Conservation (phyloP, 2,797 vertebrate species). For the Oceanodroma leucorhoa region DNA sequence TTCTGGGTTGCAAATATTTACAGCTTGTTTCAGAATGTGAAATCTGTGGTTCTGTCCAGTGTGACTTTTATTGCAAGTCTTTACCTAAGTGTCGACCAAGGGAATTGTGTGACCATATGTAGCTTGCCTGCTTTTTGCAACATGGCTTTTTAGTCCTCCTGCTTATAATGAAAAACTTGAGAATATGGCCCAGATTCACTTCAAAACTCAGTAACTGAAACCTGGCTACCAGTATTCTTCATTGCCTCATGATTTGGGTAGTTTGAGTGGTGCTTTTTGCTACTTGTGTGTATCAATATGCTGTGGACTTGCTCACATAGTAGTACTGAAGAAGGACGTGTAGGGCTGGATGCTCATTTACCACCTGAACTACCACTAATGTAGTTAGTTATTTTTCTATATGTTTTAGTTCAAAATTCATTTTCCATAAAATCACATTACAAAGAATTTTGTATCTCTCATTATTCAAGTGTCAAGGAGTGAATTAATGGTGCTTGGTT, state of each 20-base stretch:
- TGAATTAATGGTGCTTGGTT: not conserved
- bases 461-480: not conserved
- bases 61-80: not conserved
- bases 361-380: not conserved
- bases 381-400: not conserved
- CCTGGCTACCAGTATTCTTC: not conserved
- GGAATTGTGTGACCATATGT: not conserved
- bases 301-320: not conserved
- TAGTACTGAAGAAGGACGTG: not conserved
- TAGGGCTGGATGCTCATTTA: not conserved
- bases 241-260: not conserved
- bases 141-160: not conserved
- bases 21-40: not conserved
- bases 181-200: not conserved
- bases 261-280: not conserved
- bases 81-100: not conserved
- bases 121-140: not conserved
- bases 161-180: not conserved
- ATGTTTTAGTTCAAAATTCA: not conserved
- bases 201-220: not conserved
- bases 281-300: fast-evolving
- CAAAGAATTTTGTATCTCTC: not conserved
- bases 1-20: not conserved
- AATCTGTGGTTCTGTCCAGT: not conserved
- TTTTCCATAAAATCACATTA: not conserved